A percentile compares a stretch with the other conserved stretches of the same genome.
phyloP scores from a whole-genome alignment of 2,888 invertebrate species.

The Drosophila trichaetosa region DNA sequence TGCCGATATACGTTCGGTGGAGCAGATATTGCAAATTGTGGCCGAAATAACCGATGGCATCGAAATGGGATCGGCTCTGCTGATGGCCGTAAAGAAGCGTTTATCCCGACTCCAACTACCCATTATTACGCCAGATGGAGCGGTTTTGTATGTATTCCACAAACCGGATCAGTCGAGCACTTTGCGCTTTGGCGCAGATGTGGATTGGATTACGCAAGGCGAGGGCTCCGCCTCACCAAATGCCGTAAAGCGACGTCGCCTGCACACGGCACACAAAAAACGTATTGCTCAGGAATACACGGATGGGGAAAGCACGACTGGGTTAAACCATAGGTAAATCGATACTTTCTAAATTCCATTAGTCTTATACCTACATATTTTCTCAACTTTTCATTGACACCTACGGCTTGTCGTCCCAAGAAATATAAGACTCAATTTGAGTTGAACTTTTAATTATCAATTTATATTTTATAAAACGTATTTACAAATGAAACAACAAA shows the following conservation, averaged over 20 bases:
- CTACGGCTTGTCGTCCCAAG: not conserved
- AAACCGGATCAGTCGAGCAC: conserved; percentile 45
- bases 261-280: conserved; percentile 40
- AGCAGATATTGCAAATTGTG: conserved; percentile 88
- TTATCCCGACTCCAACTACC: conserved; percentile 91
- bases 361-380: not conserved
- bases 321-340: conserved; percentile 32
- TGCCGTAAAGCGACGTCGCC: conserved; percentile 82
- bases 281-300: conserved; percentile 20
- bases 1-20: conserved; percentile 89
- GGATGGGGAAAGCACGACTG: conserved; percentile 18
- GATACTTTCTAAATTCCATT: not conserved
- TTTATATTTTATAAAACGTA: not conserved
- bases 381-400: not conserved
- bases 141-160: conserved; percentile 90
- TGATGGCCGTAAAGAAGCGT: conserved; percentile 90
- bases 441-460: not conserved
- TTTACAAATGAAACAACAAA: not conserved
- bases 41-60: conserved; percentile 85
- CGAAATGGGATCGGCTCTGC: conserved; percentile 86
- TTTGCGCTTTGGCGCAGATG: conserved; percentile 87
- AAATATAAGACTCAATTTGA: not conserved
- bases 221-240: conserved; percentile 87
- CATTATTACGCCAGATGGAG: conserved; percentile 89
- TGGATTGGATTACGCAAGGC: conserved; percentile 91